A percentile compares a stretch with the other conserved stretches of the same genome.
phyloP scores from a whole-genome alignment of 2,113 vertebrate species.

The Gavialis gangeticus region DNA sequence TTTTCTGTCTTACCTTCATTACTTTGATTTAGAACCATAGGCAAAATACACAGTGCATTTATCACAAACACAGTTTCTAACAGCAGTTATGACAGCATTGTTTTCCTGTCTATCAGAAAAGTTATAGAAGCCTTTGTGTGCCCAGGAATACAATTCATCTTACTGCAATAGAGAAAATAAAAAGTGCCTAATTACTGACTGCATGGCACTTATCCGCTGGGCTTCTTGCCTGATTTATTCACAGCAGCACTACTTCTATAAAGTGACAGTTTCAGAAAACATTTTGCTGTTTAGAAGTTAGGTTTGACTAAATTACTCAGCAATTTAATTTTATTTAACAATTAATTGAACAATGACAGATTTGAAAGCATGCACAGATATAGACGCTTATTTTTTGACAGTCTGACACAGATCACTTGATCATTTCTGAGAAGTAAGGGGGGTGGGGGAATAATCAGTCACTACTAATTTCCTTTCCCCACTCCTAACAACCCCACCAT shows the following conservation, averaged over 20 bases:
- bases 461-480: no score
- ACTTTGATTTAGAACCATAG: background rate
- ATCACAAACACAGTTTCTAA: background rate
- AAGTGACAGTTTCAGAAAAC: background rate
- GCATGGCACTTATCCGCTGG: background rate
- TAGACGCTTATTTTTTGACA: no score
- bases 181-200: background rate
- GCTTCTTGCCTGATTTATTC: background rate
- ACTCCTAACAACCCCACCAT: background rate
- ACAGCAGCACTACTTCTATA: background rate
- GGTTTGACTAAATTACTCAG: background rate
- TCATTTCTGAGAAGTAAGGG: no score
- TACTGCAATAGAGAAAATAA: background rate
- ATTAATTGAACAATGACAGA: background rate
- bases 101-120: background rate
- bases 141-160: background rate
- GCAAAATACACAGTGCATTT: background rate
- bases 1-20: background rate
- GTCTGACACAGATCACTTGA: no score
- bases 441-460: no score
- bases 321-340: background rate
- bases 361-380: no score
- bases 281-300: background rate
- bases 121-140: background rate
- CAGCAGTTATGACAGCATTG: background rate